A percentile compares a stretch with the other conserved stretches of the same genome.
Evolutionary conservation across 2,797 vertebrate genomes (phyloP).

Genomic region (Acomys russatus): DNA sequence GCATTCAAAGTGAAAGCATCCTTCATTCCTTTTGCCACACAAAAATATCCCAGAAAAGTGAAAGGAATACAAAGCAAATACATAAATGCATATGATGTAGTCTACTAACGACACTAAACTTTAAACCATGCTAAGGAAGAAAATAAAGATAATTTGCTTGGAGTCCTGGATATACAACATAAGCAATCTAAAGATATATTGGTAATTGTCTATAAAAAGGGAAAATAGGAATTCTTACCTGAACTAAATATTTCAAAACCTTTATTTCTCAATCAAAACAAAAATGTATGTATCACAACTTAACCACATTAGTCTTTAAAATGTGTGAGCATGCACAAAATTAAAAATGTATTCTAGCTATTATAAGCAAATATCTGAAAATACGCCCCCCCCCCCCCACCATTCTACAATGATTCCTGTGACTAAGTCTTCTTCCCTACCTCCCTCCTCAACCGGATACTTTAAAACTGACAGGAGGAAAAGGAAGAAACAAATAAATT

Average conservation of each 20-base stretch:
- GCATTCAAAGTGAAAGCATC: not conserved
- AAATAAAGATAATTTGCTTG: conserved; percentile 25
- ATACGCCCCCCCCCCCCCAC: not conserved
- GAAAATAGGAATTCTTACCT: not conserved
- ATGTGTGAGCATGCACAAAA: not conserved
- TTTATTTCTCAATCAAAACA: conserved; percentile 43
- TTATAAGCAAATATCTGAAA: conserved; percentile 22
- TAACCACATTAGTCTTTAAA: not conserved
- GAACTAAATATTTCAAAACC: conserved; percentile 38
- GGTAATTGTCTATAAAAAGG: not conserved
- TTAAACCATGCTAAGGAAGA: not conserved
- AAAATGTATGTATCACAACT: not conserved
- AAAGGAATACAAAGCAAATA: conserved; percentile 7
- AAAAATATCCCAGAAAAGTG: conserved; percentile 17
- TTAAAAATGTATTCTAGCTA: not conserved
- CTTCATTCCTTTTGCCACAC: not conserved
- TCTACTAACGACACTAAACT: not conserved
- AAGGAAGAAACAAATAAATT: not conserved
- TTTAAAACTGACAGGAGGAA: not conserved
- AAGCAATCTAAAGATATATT: not conserved
- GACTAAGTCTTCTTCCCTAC: not conserved
- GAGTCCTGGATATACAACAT: not conserved
- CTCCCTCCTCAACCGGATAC: conserved; percentile 1
- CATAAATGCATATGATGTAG: not conserved
- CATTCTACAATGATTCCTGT: not conserved